A percentile compares a stretch with the other conserved stretches of the same genome.
Conservation (phyloP, 2,113 vertebrate species). For the Piprites chloris region DNA sequence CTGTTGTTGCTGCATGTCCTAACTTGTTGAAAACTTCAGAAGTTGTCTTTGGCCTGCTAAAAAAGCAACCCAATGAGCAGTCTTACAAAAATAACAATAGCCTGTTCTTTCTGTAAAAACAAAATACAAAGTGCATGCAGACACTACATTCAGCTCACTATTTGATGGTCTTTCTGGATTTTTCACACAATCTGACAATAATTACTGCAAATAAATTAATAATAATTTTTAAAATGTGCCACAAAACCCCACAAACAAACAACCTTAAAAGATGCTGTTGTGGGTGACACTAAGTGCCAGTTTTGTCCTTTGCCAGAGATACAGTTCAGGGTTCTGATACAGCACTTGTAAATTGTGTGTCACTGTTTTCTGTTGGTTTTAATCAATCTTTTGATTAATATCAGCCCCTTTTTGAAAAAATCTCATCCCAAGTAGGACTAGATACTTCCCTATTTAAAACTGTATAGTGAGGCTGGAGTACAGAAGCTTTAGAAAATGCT, state of each 20-base stretch:
- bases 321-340: background rate
- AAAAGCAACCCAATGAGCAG: background rate
- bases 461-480: background rate
- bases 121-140: background rate
- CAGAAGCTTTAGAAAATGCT: background rate
- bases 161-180: background rate
- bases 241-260: background rate
- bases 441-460: background rate
- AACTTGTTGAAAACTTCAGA: constrained; percentile 4
- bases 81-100: background rate
- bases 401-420: background rate
- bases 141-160: background rate
- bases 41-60: constrained; percentile 1
- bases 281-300: background rate
- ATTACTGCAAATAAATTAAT: background rate
- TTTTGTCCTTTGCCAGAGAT: background rate
- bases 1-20: background rate
- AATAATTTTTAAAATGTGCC: too few relatives aligned
- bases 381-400: background rate
- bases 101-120: background rate
- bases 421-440: background rate
- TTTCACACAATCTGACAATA: background rate
- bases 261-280: background rate
- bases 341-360: background rate
- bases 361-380: background rate